phyloP scores from a whole-genome alignment of 2,797 vertebrate species.

The Anomalospiza imberbis region DNA sequence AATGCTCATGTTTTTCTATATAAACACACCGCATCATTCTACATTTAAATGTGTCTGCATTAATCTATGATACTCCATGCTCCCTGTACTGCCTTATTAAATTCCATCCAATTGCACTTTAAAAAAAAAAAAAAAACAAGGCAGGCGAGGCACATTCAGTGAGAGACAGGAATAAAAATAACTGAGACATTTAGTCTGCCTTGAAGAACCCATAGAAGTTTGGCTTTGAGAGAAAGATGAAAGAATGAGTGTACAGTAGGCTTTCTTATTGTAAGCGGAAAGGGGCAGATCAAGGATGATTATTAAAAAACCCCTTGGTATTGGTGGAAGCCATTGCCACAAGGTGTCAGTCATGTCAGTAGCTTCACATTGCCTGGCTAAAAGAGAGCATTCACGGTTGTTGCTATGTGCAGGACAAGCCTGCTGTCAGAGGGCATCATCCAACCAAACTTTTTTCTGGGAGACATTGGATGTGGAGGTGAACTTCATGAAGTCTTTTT shows the following conservation, averaged over 20 bases:
- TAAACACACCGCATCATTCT: neutral
- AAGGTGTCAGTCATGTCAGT: conserved; percentile 44
- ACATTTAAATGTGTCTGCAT: neutral
- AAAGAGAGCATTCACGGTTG: neutral
- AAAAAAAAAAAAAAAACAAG: too few species aligned
- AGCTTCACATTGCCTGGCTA: neutral
- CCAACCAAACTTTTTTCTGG: neutral
- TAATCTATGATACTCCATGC: neutral
- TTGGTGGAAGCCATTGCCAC: neutral
- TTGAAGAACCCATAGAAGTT: neutral
- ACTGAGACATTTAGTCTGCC: neutral
- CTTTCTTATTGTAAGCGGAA: neutral
- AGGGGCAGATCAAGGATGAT: neutral
- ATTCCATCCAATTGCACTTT: neutral
- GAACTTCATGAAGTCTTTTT: neutral
- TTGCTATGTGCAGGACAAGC: neutral
- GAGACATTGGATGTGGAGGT: neutral
- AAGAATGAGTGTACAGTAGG: neutral
- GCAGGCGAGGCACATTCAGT: neutral
- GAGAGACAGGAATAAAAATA: neutral
- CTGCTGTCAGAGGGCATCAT: neutral
- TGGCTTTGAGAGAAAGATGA: neutral
- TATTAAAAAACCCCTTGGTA: neutral
- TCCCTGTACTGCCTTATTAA: neutral
- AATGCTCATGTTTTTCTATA: neutral